phyloP scores from a whole-genome alignment of 2,113 vertebrate genomes.

The Microcebus jonahi region DNA sequence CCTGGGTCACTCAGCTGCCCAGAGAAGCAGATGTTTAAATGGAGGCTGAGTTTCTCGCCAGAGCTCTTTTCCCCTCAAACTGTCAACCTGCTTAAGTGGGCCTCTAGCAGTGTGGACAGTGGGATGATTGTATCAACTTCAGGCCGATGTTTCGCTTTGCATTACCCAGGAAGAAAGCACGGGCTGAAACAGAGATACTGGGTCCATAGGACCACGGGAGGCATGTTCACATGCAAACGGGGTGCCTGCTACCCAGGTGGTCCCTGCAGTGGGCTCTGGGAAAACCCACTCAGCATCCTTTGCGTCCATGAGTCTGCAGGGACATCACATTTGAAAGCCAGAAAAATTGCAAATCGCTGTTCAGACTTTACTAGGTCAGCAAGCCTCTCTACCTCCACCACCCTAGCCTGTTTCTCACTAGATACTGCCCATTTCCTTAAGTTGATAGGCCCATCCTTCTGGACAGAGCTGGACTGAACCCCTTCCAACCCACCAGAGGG shows the following conservation, averaged over 20 bases:
- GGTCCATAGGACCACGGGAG: accelerated
- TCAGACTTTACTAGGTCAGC: too few relatives aligned
- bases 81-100: neutral
- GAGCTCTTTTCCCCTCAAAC: neutral
- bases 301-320: neutral
- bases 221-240: too few relatives aligned
- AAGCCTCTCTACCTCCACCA: neutral
- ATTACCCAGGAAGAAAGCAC: too few relatives aligned
- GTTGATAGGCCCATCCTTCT: neutral
- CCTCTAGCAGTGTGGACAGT: neutral
- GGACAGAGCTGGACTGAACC: neutral
- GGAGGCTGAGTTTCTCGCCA: neutral
- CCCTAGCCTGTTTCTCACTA: too few relatives aligned
- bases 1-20: neutral
- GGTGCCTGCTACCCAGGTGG: neutral
- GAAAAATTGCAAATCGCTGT: neutral
- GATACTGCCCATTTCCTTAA: neutral
- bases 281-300: neutral
- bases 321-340: neutral
- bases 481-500: accelerated
- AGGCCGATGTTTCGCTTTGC: accelerated
- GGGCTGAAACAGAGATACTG: neutral
- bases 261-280: neutral
- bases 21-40: neutral
- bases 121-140: too few relatives aligned